phyloP scores from a whole-genome alignment of 1,140 invertebrate species.

The Piezodorus guildinii region DNA sequence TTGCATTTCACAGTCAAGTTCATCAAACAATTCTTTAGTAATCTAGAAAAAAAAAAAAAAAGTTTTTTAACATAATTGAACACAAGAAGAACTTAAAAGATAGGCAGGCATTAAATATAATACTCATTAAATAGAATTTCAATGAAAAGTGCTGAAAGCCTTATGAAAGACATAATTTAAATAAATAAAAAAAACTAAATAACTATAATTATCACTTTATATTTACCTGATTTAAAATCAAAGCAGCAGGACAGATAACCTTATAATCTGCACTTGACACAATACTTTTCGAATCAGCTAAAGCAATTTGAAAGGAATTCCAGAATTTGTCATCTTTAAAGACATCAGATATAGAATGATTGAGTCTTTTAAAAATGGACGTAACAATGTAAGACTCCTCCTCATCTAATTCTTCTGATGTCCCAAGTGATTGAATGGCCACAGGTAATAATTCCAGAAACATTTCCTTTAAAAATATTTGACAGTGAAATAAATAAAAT shows the following conservation, averaged over 20 bases:
- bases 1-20: slow-evolving; percentile 25
- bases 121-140: too few species aligned
- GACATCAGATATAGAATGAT: slow-evolving; percentile 32
- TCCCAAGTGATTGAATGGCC: slow-evolving; percentile 16
- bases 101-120: too few species aligned
- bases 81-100: too few species aligned
- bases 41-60: slow-evolving; percentile 22
- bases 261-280: slow-evolving; percentile 24
- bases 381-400: slow-evolving; percentile 30
- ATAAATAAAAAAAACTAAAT: too few species aligned
- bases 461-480: slow-evolving; percentile 13
- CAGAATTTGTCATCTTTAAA: slow-evolving; percentile 33
- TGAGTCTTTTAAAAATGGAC: slow-evolving; percentile 35
- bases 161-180: too few species aligned
- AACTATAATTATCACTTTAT: too few species aligned
- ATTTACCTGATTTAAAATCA: slow-evolving; percentile 22
- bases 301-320: slow-evolving; percentile 32
- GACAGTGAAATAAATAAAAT: too few species aligned
- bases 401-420: background rate
- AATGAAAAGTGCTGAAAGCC: too few species aligned
- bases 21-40: slow-evolving; percentile 25
- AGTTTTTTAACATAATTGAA: background rate
- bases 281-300: slow-evolving; percentile 25
- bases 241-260: slow-evolving; percentile 13
- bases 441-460: slow-evolving; percentile 10